phyloP scores from a whole-genome alignment of 2,888 invertebrate genomes.

The Himalopsyche tibetana region DNA sequence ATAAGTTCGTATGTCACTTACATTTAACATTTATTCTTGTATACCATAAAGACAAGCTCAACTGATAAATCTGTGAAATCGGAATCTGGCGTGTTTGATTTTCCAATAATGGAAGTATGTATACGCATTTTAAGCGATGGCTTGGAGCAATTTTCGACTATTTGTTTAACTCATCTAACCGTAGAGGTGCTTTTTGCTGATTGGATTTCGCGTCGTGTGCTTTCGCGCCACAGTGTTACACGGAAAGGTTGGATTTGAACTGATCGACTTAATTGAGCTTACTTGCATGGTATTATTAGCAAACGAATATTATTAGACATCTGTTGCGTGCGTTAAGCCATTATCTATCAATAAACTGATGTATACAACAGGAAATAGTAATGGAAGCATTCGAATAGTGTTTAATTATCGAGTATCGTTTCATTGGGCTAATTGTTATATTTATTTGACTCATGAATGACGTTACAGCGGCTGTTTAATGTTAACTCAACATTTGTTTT shows the following conservation, averaged over 20 bases:
- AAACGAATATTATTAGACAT: not conserved
- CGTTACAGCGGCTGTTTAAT: too few relatives aligned
- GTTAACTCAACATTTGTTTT: too few relatives aligned
- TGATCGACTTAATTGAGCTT: not conserved
- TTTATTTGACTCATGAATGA: too few relatives aligned
- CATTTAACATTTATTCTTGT: not conserved
- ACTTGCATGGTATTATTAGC: not conserved
- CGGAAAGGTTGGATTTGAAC: not conserved
- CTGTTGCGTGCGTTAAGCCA: not conserved
- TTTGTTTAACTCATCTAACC: not conserved
- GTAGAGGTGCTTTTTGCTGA: not conserved
- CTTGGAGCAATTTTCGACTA: constrained; percentile 5
- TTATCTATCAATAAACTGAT: too few relatives aligned
- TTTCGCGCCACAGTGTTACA: not conserved
- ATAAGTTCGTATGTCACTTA: too few relatives aligned
- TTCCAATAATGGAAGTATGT: not conserved
- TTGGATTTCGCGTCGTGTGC: constrained; percentile 7
- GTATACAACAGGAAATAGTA: too few relatives aligned
- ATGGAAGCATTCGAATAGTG: too few relatives aligned
- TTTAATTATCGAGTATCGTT: too few relatives aligned
- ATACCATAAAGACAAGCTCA: not conserved
- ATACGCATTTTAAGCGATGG: not conserved
- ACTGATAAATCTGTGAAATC: not conserved
- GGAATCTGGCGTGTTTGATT: not conserved
- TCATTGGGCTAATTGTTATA: too few relatives aligned